These are phyloP conservation scores for Ailurus styani DNA, from an alignment of 2,113 vertebrate species.

Conservation along the genomic window DNA sequence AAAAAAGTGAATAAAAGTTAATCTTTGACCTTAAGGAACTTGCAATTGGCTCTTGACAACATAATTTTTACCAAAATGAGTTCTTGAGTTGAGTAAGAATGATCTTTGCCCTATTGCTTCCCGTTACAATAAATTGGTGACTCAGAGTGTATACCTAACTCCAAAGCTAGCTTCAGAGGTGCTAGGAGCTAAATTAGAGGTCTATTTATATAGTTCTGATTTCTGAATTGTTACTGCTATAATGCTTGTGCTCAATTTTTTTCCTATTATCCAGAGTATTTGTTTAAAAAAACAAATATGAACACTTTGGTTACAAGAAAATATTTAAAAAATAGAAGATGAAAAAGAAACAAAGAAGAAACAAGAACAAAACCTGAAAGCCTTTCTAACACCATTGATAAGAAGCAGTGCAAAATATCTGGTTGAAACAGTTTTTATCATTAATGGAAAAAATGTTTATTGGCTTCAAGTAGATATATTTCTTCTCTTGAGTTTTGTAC, in stretches of 20 bases:
- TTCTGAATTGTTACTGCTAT: not conserved
- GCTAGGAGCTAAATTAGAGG: not conserved
- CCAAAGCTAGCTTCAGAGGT: not conserved
- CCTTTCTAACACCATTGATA: no score
- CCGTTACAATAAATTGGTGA: not conserved
- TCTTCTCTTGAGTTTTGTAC: not conserved
- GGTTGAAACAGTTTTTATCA: not conserved
- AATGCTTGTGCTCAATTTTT: not conserved
- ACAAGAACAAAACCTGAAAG: not conserved
- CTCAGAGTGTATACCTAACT: not conserved
- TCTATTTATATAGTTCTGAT: not conserved
- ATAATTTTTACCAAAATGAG: not conserved
- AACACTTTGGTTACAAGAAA: not conserved
- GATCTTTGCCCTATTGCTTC: constrained; percentile 4
- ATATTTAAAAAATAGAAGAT: not conserved
- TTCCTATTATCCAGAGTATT: not conserved
- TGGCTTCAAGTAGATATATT: not conserved
- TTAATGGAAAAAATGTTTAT: not conserved
- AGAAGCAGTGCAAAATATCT: not conserved
- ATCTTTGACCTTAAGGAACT: not conserved
- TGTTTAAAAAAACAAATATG: not conserved
- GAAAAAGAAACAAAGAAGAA: not conserved
- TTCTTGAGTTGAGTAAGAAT: not conserved
- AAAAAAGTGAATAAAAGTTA: constrained; percentile 6
- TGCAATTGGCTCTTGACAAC: not conserved